These are phyloP conservation scores for Homarus americanus DNA, from an alignment of 1,140 invertebrate species.

Conservation along the genomic window DNA sequence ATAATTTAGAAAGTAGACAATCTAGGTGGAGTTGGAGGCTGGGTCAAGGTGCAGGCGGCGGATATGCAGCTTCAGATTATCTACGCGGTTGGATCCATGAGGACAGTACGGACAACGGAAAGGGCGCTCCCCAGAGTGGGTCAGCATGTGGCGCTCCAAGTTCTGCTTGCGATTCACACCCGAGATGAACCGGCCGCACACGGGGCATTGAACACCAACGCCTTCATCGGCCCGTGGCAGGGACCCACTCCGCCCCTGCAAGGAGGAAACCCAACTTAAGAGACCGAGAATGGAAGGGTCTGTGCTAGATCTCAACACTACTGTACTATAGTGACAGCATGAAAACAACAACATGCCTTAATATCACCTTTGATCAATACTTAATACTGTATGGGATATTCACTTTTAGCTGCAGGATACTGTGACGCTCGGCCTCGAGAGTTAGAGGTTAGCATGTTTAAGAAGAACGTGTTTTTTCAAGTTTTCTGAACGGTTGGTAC, in stretches of 20 bases:
- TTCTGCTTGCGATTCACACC: conserved; percentile 69
- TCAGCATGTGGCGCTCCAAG: conserved; percentile 86
- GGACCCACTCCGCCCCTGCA: conserved; percentile 58
- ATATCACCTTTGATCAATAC: background rate
- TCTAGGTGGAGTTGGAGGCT: conserved; percentile 9
- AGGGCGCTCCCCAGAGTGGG: conserved; percentile 86
- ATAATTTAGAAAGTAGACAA: background rate
- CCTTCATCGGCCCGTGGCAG: conserved; percentile 43
- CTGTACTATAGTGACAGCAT: background rate
- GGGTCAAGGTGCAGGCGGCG: conserved; percentile 54
- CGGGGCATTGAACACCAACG: conserved; percentile 61
- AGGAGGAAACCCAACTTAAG: conserved; percentile 61
- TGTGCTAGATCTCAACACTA: background rate
- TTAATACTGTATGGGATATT: no score
- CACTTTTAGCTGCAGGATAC: background rate
- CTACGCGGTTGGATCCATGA: conserved; percentile 78
- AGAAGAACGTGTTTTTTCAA: background rate
- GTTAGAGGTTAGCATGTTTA: background rate
- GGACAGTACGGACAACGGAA: conserved; percentile 88
- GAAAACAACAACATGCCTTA: background rate
- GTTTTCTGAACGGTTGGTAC: background rate
- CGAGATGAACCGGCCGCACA: conserved; percentile 61
- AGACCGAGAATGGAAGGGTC: conserved; percentile 16
- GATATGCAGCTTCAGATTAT: conserved; percentile 72
- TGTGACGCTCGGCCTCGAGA: background rate